Evolutionary conservation across 1,140 invertebrate genomes (phyloP).

Genomic region (Rhynchophorus ferrugineus): DNA sequence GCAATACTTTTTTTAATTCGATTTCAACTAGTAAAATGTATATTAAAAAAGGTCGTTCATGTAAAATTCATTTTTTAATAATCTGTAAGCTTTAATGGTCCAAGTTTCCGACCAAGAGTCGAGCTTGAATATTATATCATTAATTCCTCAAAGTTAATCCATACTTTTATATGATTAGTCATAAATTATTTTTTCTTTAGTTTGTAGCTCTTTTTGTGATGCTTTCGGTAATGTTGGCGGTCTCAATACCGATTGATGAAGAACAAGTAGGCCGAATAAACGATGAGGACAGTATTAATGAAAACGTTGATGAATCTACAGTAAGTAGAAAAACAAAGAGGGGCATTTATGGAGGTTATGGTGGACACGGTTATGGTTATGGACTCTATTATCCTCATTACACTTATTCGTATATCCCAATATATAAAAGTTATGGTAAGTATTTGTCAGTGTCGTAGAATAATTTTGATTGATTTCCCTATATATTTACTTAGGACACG

Average conservation of each 20-base stretch:
- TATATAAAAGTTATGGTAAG: slow-evolving; percentile 14
- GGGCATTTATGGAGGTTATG: slow-evolving; percentile 27
- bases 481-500: slow-evolving; percentile 12
- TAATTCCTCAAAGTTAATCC: too few relatives aligned
- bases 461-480: too few relatives aligned
- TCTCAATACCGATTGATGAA: slow-evolving; percentile 2
- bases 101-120: too few relatives aligned
- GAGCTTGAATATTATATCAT: too few relatives aligned
- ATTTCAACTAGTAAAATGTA: too few relatives aligned
- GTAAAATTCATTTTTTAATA: too few relatives aligned
- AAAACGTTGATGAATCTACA: background rate
- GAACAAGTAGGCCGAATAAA: too few relatives aligned
- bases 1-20: too few relatives aligned
- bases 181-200: slow-evolving; percentile 7
- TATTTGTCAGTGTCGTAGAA: background rate
- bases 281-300: too few relatives aligned
- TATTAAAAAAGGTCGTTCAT: too few relatives aligned
- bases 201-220: slow-evolving; percentile 2
- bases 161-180: too few relatives aligned
- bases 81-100: too few relatives aligned
- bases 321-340: slow-evolving; percentile 19
- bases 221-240: background rate
- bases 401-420: slow-evolving; percentile 2
- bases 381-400: slow-evolving; percentile 16
- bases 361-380: slow-evolving; percentile 25